Conservation (phyloP, 2,888 invertebrate species). For the Subacronicta megacephala region DNA sequence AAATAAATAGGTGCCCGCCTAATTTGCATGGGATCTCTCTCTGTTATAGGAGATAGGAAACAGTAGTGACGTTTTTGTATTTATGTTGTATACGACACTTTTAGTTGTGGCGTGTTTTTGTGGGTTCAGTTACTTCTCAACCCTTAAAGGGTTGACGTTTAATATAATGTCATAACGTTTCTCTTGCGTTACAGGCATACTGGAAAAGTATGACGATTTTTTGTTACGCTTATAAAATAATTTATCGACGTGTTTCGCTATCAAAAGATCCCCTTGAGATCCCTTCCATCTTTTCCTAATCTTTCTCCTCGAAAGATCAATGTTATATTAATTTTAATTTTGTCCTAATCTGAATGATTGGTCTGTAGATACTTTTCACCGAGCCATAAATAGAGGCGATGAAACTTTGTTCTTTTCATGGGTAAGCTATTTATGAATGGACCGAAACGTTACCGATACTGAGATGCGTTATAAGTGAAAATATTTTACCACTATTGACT, state of each 20-base stretch:
- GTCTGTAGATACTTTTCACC: no score
- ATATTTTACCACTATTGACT: no score
- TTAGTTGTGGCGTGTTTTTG: constrained; percentile 45
- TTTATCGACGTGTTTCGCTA: neutral
- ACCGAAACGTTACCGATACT: no score
- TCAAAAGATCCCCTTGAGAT: no score
- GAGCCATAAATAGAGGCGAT: no score
- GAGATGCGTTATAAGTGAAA: no score
- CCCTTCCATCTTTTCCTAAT: no score
- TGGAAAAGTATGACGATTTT: neutral
- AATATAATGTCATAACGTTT: constrained; percentile 43
- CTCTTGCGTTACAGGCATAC: constrained; percentile 15
- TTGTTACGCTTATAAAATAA: neutral
- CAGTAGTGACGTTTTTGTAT: constrained; percentile 45
- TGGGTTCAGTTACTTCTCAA: constrained; percentile 44
- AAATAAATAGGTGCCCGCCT: constrained; percentile 69
- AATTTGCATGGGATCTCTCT: constrained; percentile 67
- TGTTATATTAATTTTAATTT: no score
- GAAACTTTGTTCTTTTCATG: no score
- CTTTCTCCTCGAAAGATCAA: no score
- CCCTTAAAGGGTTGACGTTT: constrained; percentile 42
- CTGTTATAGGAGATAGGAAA: constrained; percentile 39
- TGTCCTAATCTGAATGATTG: no score
- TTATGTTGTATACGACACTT: constrained; percentile 46
- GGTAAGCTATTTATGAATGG: no score